Percentiles rank a stretch among this genome's conserved stretches.
Conservation (phyloP, 2,888 invertebrate genomes). For the Rosalia funebris region DNA sequence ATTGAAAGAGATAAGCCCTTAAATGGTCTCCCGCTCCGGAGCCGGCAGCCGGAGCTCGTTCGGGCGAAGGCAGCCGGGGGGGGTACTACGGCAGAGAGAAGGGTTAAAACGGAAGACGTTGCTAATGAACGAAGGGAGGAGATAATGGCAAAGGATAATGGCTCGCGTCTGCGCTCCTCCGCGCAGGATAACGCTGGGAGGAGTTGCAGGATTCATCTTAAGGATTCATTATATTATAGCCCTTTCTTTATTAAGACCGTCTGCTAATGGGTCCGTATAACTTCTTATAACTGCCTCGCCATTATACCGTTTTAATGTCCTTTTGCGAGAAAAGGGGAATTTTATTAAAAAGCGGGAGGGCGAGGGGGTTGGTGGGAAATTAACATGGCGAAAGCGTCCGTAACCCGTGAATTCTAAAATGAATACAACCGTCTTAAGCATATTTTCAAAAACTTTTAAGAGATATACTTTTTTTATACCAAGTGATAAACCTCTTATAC, state of each 20-base stretch:
- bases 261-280: conserved; percentile 33
- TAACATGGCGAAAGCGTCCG: too few relatives aligned
- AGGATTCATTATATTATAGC: conserved; percentile 52
- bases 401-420: too few relatives aligned
- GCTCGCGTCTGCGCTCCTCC: conserved; percentile 59
- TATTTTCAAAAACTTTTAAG: too few relatives aligned
- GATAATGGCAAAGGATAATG: conserved; percentile 62
- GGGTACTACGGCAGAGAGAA: conserved; percentile 32
- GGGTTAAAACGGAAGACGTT: conserved; percentile 52
- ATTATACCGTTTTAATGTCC: conserved; percentile 17
- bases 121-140: conserved; percentile 62
- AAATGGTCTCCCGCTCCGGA: conserved; percentile 21
- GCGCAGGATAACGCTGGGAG: conserved; percentile 49
- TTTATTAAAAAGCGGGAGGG: conserved; percentile 14
- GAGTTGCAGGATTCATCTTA: conserved; percentile 49
- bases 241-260: conserved; percentile 45
- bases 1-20: conserved; percentile 31
- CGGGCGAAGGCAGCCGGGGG: conserved; percentile 5
- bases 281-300: conserved; percentile 12
- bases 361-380: background rate
- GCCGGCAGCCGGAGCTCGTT: conserved; percentile 2
- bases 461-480: too few relatives aligned
- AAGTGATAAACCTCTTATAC: too few relatives aligned
- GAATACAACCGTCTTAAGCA: too few relatives aligned
- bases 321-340: background rate